These are phyloP conservation scores for Panopea generosa DNA, from an alignment of 2,888 invertebrate species.

Conservation along the genomic window DNA sequence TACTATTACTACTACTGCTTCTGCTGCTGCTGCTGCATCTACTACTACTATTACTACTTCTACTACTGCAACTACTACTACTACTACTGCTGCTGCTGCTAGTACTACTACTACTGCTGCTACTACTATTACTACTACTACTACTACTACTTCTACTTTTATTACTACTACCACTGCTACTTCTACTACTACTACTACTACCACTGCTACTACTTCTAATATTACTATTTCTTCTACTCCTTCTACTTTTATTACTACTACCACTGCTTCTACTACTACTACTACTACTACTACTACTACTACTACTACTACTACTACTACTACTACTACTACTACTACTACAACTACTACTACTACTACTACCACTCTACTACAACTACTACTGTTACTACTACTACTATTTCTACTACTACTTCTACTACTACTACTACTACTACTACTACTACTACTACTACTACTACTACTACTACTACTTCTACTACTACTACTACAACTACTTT, in stretches of 20 bases:
- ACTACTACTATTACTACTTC: too few species aligned
- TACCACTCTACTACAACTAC: slow-evolving; percentile 3
- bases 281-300: slow-evolving; percentile 9
- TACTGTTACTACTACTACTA: too few species aligned
- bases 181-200: neutral
- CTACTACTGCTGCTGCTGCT: too few species aligned
- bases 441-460: neutral
- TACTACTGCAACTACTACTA: too few species aligned
- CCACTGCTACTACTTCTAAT: neutral
- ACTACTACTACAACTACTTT: too few species aligned
- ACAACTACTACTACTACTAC: slow-evolving; percentile 12
- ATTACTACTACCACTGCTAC: neutral
- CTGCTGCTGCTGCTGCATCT: too few species aligned
- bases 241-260: slow-evolving; percentile 1
- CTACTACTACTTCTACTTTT: neutral
- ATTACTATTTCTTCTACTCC: neutral
- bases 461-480: slow-evolving; percentile 3
- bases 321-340: slow-evolving; percentile 21
- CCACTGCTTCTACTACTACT: too few species aligned
- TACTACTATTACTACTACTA: slow-evolving; percentile 2
- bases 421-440: slow-evolving; percentile 8
- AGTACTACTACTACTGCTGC: neutral
- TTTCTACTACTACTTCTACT: slow-evolving; percentile 8
- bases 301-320: slow-evolving; percentile 17
- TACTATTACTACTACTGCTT: too few species aligned